Conservation (phyloP, 2,888 invertebrate genomes). For the Catocala fraxini region DNA sequence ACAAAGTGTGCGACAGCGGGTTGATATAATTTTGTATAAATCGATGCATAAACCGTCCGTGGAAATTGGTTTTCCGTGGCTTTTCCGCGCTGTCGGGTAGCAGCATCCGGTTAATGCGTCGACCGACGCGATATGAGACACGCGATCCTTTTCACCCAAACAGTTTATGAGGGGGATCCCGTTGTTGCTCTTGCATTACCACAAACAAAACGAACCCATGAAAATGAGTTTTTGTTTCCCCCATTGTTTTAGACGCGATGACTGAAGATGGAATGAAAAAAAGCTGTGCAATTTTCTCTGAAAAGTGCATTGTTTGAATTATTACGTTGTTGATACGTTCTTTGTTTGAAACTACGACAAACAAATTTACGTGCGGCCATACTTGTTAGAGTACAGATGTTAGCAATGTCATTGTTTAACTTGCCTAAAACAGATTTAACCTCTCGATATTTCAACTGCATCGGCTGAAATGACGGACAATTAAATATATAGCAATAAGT, state of each 20-base stretch:
- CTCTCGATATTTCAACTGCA: neutral
- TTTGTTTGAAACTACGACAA: slow-evolving; percentile 8
- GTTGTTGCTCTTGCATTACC: slow-evolving; percentile 75
- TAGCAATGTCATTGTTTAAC: too few relatives aligned
- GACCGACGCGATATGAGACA: slow-evolving; percentile 64
- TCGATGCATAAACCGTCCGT: slow-evolving; percentile 49
- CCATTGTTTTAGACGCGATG: slow-evolving; percentile 58
- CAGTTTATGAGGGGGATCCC: slow-evolving; percentile 69
- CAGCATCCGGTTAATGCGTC: slow-evolving; percentile 62
- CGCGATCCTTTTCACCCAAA: slow-evolving; percentile 62
- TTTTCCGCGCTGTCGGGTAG: slow-evolving; percentile 63
- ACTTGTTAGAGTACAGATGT: too few relatives aligned
- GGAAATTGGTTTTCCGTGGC: slow-evolving; percentile 68
- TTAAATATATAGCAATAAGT: too few relatives aligned
- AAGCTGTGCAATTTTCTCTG: slow-evolving; percentile 31
- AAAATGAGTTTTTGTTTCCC: slow-evolving; percentile 66
- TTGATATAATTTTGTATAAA: slow-evolving; percentile 52
- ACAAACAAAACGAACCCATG: slow-evolving; percentile 67
- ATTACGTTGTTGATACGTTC: slow-evolving; percentile 20
- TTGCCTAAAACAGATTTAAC: neutral
- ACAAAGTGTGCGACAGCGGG: slow-evolving; percentile 44
- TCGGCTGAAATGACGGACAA: too few relatives aligned
- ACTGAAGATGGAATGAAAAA: slow-evolving; percentile 48
- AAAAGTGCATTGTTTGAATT: slow-evolving; percentile 23
- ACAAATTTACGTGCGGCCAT: neutral